These are phyloP conservation scores for Calonectris borealis DNA, from an alignment of 2,113 vertebrate genomes.

Conservation along the genomic window DNA sequence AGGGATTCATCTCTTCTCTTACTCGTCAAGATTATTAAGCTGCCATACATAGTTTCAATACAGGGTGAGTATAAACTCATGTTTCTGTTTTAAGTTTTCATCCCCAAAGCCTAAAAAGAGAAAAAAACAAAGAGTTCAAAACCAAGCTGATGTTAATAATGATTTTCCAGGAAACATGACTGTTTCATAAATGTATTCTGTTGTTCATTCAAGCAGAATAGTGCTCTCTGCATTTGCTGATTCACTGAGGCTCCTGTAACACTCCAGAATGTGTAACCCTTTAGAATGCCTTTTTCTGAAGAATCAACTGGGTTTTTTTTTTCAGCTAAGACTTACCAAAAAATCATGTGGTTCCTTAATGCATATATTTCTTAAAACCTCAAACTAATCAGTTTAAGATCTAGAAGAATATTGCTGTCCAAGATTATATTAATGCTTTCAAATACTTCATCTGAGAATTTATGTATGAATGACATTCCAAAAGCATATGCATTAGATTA, in stretches of 20 bases:
- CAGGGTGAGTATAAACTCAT: neutral
- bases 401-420: neutral
- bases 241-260: neutral
- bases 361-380: neutral
- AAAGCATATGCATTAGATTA: constrained; percentile 26
- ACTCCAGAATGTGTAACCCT: neutral
- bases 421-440: neutral
- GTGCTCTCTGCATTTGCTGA: neutral
- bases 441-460: constrained; percentile 21
- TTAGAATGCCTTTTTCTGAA: neutral
- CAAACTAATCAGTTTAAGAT: neutral
- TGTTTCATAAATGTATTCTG: neutral
- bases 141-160: neutral
- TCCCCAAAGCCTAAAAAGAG: neutral
- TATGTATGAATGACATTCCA: neutral
- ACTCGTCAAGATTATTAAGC: neutral
- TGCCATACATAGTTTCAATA: neutral
- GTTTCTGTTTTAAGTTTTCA: neutral
- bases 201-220: neutral
- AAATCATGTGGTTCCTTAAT: neutral
- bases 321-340: neutral
- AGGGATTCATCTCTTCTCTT: neutral
- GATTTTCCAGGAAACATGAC: neutral
- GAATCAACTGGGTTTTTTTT: neutral
- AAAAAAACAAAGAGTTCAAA: neutral